Evolutionary conservation across 2,113 vertebrate genomes (phyloP).

Genomic region (Semicossyphus pulcher): DNA sequence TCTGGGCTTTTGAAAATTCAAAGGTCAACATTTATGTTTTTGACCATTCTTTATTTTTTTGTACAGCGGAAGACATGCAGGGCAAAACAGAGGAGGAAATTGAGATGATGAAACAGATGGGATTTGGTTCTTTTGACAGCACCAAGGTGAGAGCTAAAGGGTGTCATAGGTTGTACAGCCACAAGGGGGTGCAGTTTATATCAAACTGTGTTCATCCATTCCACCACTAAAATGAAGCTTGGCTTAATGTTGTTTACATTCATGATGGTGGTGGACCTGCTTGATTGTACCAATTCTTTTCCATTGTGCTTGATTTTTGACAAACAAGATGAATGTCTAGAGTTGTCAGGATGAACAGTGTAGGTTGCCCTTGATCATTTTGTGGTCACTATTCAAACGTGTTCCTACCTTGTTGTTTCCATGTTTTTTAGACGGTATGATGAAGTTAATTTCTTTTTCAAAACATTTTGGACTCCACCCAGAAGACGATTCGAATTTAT

Average conservation of each 20-base stretch:
- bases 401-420: neutral
- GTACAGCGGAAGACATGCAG: conserved; percentile 92
- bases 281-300: neutral
- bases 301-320: neutral
- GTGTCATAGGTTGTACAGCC: conserved; percentile 28
- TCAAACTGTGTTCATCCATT: neutral
- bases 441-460: neutral
- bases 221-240: neutral
- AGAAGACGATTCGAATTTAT: too few species aligned
- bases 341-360: neutral
- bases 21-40: neutral
- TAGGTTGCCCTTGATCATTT: neutral
- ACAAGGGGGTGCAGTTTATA: conserved; percentile 68
- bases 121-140: conserved; percentile 90
- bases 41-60: neutral
- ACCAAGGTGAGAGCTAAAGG: conserved; percentile 86
- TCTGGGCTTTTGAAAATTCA: too few species aligned
- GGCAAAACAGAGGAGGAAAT: conserved; percentile 98
- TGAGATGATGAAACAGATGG: conserved; percentile 99
- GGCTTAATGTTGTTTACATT: neutral
- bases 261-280: neutral
- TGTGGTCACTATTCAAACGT: neutral
- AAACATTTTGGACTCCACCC: too few species aligned
- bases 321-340: neutral
- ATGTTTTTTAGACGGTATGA: neutral